A percentile compares a stretch with the other conserved stretches of the same genome.
phyloP scores from a whole-genome alignment of 2,113 vertebrate species.

The Rhegmatorhina hoffmannsi region DNA sequence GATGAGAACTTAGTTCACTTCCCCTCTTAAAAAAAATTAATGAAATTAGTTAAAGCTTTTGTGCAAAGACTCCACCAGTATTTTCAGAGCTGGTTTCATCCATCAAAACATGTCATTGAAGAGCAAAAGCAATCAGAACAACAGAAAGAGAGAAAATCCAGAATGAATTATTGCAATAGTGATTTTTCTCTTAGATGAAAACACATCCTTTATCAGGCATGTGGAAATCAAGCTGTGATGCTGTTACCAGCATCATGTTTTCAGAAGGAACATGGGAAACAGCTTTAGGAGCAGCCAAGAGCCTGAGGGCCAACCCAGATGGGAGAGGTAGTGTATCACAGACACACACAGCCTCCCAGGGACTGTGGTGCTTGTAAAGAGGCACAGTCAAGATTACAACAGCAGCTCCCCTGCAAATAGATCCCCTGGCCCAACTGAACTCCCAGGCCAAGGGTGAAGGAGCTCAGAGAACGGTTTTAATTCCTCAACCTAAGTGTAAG shows the following conservation, averaged over 20 bases:
- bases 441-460: neutral
- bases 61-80: neutral
- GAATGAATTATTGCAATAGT: neutral
- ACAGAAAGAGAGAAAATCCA: neutral
- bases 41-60: neutral
- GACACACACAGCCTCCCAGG: neutral
- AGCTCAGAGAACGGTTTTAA: neutral
- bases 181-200: neutral
- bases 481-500: accelerated
- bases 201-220: neutral
- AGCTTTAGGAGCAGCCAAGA: neutral
- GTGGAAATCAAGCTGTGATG: neutral
- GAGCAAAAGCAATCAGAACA: neutral
- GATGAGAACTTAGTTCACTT: neutral
- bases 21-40: neutral
- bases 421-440: neutral
- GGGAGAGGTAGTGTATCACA: neutral
- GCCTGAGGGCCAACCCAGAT: neutral
- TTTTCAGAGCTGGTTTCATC: neutral
- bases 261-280: neutral
- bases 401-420: neutral
- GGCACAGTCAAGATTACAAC: neutral
- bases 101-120: neutral
- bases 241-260: neutral
- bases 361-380: neutral